These are phyloP conservation scores for Ophiodon elongatus DNA, from an alignment of 2,113 vertebrate genomes.

Conservation along the genomic window DNA sequence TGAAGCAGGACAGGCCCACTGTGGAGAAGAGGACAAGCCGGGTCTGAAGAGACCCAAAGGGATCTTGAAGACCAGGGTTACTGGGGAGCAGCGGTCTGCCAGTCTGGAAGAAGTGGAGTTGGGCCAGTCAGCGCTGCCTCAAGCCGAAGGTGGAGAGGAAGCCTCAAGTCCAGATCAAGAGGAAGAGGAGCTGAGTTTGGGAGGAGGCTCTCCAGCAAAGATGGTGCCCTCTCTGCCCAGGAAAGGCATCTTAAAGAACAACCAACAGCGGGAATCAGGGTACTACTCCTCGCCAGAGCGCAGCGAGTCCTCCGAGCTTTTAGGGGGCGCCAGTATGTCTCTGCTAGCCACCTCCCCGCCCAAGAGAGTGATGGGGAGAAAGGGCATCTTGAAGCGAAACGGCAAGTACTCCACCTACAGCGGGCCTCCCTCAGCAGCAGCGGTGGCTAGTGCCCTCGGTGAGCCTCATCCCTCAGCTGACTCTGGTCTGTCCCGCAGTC, in stretches of 20 bases:
- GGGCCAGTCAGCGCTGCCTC: constrained; percentile 73
- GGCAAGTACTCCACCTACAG: constrained; percentile 92
- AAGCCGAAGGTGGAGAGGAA: constrained; percentile 69
- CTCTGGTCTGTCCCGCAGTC: constrained; percentile 90
- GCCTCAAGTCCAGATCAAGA: constrained; percentile 85
- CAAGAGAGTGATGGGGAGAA: constrained; percentile 83
- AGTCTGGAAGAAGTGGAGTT: constrained; percentile 85
- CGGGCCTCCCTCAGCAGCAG: constrained; percentile 71
- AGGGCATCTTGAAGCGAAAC: constrained; percentile 96
- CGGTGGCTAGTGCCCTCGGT: constrained; percentile 71
- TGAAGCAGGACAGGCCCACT: constrained; percentile 85
- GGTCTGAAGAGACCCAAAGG: constrained; percentile 95
- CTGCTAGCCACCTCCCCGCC: constrained; percentile 79
- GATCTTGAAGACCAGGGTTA: constrained; percentile 94
- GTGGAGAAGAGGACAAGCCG: constrained; percentile 84
- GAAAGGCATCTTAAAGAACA: constrained; percentile 99
- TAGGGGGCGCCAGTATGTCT: constrained; percentile 83
- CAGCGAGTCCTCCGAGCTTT: constrained; percentile 93
- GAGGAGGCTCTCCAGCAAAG: constrained; percentile 83
- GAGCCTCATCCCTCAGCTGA: constrained; percentile 79
- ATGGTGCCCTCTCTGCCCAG: constrained; percentile 91
- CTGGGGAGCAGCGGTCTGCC: constrained; percentile 89
- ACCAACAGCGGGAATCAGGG: constrained; percentile 92
- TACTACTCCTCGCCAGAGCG: constrained; percentile 98
- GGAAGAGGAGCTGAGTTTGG: constrained; percentile 70